Base-by-base conservation (phyloP, 1,140 invertebrate genomes). In the Bombus affinis region DNA sequence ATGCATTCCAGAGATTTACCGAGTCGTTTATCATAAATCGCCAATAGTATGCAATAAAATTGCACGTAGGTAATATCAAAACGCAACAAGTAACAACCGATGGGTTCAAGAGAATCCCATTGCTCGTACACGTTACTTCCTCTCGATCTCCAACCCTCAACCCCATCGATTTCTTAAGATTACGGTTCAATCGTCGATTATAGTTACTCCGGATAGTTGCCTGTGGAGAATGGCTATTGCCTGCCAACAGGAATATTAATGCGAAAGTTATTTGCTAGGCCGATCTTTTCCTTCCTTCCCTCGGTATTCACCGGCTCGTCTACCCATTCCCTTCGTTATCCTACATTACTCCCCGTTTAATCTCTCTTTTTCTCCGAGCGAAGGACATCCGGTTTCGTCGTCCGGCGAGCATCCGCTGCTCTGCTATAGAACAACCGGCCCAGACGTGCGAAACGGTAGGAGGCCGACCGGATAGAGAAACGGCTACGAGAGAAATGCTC, bases 191-290 rank as follows among this genome's bases (percentile, higher is more conserved):
- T 91, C 80, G 87, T 85, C 87, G 89, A 90, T 91, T 90, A 91
- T 89, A 42, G n/a, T 65, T 82, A 79, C 81, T 85, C 89, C 86
- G 82, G 77, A 91, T 88, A 84, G 81, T 87, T 81, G 91, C 89
- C 91, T 89, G 90, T 92, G 91, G 89, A 53, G 47, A 90, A 90
- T 88, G 84, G 81, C 87, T 80, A 91, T 91, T 89, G 89, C 86
- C 91, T 92, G 90, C 90, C 92, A 92, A 93, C 92, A 86, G 90
- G 90, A 92, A 92, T 92, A 93, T 93, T 93, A 93, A 93, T 92
- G 92, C 88, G 87, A 93, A 93, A 92, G 91, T 85, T 91, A 92
- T 92, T 93, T 87, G 86, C 81, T n/a, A 83, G 87, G 70, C 18
- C 37, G 59, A 59, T 77, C 57, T 71, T 72, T 82, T 53, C 57